Conservation (phyloP, 1,140 invertebrate species). For the Trachymyrmex septentrionalis region DNA sequence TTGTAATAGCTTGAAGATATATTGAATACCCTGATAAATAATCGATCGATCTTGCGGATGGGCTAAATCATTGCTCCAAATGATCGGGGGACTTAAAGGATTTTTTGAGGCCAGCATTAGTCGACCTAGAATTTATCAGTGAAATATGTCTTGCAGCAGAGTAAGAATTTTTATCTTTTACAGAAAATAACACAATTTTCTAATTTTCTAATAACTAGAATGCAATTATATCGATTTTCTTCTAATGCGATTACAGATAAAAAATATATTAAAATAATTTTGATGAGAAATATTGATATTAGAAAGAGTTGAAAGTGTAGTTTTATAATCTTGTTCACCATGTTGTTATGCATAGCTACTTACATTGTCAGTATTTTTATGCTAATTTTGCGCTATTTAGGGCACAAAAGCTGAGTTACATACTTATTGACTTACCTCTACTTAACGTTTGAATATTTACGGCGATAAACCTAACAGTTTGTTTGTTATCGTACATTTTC, state of each 20-base stretch:
- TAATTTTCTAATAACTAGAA: background rate
- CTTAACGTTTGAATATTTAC: conserved; percentile 91
- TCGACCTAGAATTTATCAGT: conserved; percentile 85
- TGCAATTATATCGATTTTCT: background rate
- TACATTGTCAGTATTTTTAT: background rate
- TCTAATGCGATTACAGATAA: background rate
- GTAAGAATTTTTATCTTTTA: background rate
- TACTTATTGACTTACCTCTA: conserved; percentile 87
- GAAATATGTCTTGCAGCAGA: background rate
- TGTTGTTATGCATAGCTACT: background rate
- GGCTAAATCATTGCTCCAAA: conserved; percentile 88
- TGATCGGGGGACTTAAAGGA: conserved; percentile 88
- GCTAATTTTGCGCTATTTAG: background rate
- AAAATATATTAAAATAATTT: conserved; percentile 1
- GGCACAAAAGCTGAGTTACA: background rate
- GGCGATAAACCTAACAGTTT: conserved; percentile 87
- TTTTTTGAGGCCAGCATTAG: conserved; percentile 83
- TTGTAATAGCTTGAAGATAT: conserved; percentile 76
- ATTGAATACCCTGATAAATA: conserved; percentile 83
- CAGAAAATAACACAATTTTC: background rate
- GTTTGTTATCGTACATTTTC: background rate
- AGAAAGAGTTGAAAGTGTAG: background rate
- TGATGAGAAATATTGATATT: background rate
- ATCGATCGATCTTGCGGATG: conserved; percentile 83
- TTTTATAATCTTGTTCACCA: background rate